Conservation (phyloP, 1,140 invertebrate species). For the Monomorium pharaonis region DNA sequence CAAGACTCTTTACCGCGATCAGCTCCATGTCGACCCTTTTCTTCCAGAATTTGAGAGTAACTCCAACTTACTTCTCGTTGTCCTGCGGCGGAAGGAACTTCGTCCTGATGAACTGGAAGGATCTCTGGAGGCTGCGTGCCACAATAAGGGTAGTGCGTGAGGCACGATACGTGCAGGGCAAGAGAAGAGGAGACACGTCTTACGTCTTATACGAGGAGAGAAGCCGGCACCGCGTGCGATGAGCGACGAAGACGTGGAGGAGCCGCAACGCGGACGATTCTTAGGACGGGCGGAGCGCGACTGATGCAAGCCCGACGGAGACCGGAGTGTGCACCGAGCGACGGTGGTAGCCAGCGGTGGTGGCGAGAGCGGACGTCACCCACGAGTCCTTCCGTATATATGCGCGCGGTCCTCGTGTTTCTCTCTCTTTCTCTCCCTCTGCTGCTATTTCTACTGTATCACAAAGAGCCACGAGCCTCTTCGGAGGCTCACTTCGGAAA, state of each 20-base stretch:
- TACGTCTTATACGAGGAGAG: too few species aligned
- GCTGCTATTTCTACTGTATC: slow-evolving; percentile 21
- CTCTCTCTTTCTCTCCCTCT: slow-evolving; percentile 28
- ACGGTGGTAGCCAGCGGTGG: slow-evolving; percentile 41
- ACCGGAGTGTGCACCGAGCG: slow-evolving; percentile 70
- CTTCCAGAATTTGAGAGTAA: neutral
- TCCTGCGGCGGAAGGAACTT: neutral
- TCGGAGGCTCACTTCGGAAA: neutral
- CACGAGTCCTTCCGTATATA: slow-evolving; percentile 43
- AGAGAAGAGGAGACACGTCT: neutral
- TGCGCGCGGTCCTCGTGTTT: neutral
- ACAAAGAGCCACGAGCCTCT: neutral
- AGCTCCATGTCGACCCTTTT: neutral
- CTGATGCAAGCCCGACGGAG: slow-evolving; percentile 46
- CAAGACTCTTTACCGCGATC: neutral
- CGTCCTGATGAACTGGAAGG: neutral
- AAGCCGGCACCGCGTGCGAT: slow-evolving; percentile 14
- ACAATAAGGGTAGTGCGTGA: neutral
- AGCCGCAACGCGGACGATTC: neutral
- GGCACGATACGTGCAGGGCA: neutral
- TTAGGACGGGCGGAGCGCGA: slow-evolving; percentile 36
- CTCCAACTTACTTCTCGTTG: slow-evolving; percentile 13
- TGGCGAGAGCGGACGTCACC: slow-evolving; percentile 63
- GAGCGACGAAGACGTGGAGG: neutral
- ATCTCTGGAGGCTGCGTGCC: neutral